Percentiles rank a stretch among this genome's conserved stretches.
Evolutionary conservation across 1,140 invertebrate genomes (phyloP).

Genomic region (Zaprionus africanus): DNA sequence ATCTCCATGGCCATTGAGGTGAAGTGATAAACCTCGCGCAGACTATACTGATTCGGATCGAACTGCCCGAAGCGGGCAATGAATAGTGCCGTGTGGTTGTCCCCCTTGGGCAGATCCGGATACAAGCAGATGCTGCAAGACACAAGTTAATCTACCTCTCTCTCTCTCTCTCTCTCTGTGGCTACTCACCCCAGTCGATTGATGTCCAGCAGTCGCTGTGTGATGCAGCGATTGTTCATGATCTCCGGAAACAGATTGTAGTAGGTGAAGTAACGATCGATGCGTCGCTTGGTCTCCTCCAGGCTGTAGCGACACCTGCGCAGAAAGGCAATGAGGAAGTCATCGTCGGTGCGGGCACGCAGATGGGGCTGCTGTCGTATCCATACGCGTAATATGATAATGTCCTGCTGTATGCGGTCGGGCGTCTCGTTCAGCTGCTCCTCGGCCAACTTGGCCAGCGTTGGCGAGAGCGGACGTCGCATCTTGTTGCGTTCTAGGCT

Average conservation of each 20-base stretch:
- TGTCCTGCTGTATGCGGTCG: constrained; percentile 85
- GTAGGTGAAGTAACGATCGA: constrained; percentile 88
- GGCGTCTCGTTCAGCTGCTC: constrained; percentile 87
- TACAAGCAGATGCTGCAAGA: constrained; percentile 60
- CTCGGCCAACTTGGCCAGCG: constrained; percentile 85
- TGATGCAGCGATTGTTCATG: constrained; percentile 78
- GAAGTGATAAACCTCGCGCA: constrained; percentile 83
- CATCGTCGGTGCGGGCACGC: constrained; percentile 85
- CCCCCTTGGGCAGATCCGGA: constrained; percentile 78
- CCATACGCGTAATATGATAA: constrained; percentile 87
- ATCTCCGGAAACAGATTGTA: constrained; percentile 86
- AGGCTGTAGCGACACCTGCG: constrained; percentile 89
- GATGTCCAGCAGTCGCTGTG: constrained; percentile 84
- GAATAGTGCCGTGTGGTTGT: constrained; percentile 85
- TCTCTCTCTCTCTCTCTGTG: not conserved
- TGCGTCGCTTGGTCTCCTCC: constrained; percentile 87
- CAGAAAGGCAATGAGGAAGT: constrained; percentile 87
- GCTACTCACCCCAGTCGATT: constrained; percentile 85
- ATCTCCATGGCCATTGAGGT: constrained; percentile 85
- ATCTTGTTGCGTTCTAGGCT: constrained; percentile 57
- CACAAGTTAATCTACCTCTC: not conserved
- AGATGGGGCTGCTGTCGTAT: constrained; percentile 88
- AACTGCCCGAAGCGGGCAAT: constrained; percentile 85
- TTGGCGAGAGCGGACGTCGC: constrained; percentile 82
- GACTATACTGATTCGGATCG: constrained; percentile 84